These are phyloP conservation scores for Hyla sarda DNA, from an alignment of 2,113 vertebrate species.

Conservation along the genomic window DNA sequence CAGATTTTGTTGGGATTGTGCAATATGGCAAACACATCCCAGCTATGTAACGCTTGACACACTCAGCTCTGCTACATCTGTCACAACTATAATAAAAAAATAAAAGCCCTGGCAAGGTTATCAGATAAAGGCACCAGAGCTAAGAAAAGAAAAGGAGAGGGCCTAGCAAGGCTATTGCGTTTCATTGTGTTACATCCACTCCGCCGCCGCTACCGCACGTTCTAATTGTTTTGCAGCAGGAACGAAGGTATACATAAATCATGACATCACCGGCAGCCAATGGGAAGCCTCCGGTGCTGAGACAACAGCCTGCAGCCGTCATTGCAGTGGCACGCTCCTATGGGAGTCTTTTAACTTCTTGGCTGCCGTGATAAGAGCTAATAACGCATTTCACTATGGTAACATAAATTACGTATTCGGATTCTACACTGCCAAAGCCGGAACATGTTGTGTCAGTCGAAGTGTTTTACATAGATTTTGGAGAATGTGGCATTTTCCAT, in stretches of 20 bases:
- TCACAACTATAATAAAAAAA: too few species aligned
- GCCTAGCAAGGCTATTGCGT: not conserved
- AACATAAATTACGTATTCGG: not conserved
- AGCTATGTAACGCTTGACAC: not conserved
- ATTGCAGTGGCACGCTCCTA: not conserved
- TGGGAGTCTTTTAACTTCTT: conserved; percentile 24
- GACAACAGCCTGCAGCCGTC: conserved; percentile 21
- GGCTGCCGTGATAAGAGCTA: not conserved
- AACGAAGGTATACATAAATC: conserved; percentile 23
- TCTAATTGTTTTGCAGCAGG: conserved; percentile 26
- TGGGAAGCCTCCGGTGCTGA: conserved; percentile 11
- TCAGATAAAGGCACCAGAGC: too few species aligned
- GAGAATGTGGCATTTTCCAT: too few species aligned
- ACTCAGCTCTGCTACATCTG: not conserved
- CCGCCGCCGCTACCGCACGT: too few species aligned
- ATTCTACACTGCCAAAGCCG: not conserved
- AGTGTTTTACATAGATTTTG: not conserved
- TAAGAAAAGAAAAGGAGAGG: not conserved
- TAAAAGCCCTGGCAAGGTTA: not conserved
- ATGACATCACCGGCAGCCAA: conserved; percentile 55
- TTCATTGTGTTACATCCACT: not conserved
- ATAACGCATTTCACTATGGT: not conserved
- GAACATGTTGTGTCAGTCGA: not conserved
- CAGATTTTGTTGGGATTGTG: not conserved
- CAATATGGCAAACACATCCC: not conserved